Evolutionary conservation across 2,888 invertebrate genomes (phyloP), one percentile per base, ranked within the genome.

Genomic region (Drosophila fungiperda): DNA sequence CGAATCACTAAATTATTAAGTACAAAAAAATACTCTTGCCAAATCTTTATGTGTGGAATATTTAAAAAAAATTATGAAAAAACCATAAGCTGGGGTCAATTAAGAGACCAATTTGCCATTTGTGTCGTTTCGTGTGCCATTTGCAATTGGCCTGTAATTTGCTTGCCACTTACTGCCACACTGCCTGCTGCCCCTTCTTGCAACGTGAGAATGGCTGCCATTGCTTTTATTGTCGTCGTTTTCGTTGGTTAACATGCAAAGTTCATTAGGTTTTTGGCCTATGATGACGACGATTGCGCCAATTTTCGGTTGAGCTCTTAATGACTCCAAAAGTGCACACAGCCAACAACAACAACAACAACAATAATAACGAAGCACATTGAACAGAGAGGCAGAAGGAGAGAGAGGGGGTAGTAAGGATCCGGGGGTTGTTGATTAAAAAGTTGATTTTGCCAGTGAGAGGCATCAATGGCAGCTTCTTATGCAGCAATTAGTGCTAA

Each of bases 231-330:
- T 71, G 69, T 73, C 68, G 60, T 52, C 33, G 68, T 49, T 26
- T 35, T 60, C 54, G 74, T 68, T 68, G 80, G 71, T 68, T 74
- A 83, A 87, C 85, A 86, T 87, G 87, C 83, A 87, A 86, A 86
- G 85, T 87, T 86, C 85, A 86, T 86, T 86, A 85, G 82, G 83
- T 80, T 80, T 87, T 85, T 87, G 84, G 85, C 85, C 83, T 83
- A 83, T 67, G 83, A 29, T 29, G 29, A 29, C 29, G 29, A 80
- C 80, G 73, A 82, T 76, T 74, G 75, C 64, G 70, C 78, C 82
- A 72, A 71, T 60, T 77, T 79, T 59, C 42, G 57, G 65, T 11
- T 77, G 59, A 62, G 66, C 76, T 78, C 45, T 76, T 83, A 84
- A 83, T 82, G 80, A 84, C 72, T 65, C 62, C 73, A 76, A 82